phyloP scores from a whole-genome alignment of 1,140 invertebrate genomes.

The Cherax destructor region DNA sequence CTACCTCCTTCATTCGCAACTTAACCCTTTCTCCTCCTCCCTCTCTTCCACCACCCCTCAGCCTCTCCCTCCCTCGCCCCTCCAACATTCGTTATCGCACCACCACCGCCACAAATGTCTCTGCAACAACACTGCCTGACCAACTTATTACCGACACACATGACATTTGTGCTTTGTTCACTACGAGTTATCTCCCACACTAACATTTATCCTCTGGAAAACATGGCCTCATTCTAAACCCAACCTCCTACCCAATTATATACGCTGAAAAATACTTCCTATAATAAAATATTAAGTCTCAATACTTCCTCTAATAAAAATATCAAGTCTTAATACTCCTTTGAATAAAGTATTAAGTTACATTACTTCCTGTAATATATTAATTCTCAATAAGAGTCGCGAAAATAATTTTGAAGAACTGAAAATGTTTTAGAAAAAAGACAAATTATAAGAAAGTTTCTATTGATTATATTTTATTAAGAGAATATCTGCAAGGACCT shows the following conservation, averaged over 20 bases:
- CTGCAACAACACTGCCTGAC: not conserved
- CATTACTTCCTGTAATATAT: no score
- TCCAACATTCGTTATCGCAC: not conserved
- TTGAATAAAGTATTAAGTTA: no score
- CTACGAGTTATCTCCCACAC: not conserved
- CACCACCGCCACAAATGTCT: not conserved
- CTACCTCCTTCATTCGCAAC: not conserved
- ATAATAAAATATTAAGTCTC: no score
- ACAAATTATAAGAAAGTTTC: no score
- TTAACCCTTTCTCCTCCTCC: not conserved
- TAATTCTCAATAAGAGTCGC: no score
- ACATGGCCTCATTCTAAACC: not conserved
- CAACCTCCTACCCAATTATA: not conserved
- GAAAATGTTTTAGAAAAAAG: no score
- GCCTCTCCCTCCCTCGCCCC: not conserved
- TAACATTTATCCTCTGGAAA: not conserved
- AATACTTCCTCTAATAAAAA: no score
- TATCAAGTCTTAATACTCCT: no score
- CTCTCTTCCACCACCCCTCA: not conserved
- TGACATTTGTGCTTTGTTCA: not conserved
- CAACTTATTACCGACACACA: not conserved
- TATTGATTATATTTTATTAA: no score
- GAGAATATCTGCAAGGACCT: no score
- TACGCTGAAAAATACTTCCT: no score
- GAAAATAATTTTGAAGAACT: not conserved